Conservation (phyloP, 2,797 vertebrate species). For the Macropodus opercularis region DNA sequence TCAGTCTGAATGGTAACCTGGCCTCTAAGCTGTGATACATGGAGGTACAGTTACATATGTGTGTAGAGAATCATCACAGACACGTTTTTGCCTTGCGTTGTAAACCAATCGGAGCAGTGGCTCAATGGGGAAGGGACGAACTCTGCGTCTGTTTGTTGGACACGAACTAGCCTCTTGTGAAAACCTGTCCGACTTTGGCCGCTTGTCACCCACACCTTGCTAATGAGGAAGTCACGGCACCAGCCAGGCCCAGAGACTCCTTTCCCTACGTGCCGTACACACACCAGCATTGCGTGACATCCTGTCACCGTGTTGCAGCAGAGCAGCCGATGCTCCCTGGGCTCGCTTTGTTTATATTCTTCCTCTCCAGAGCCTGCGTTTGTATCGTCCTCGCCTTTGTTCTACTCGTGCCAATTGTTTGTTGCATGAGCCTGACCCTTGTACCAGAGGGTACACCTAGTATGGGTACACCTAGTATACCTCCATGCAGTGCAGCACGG, state of each 20-base stretch:
- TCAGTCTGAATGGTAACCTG: no score
- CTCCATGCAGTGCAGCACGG: conserved; percentile 24
- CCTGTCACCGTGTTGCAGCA: conserved; percentile 49
- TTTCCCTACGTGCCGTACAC: conserved; percentile 30
- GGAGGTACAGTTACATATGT: no score
- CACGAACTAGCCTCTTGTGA: conserved; percentile 41
- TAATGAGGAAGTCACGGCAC: conserved; percentile 52
- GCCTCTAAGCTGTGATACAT: no score
- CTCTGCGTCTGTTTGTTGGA: conserved; percentile 28
- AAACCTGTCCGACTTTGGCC: conserved; percentile 40
- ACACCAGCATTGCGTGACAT: conserved; percentile 43
- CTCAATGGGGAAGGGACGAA: no score
- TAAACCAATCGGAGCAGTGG: no score
- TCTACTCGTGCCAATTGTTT: conserved; percentile 33
- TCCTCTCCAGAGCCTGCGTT: conserved; percentile 34
- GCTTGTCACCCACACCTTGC: conserved; percentile 47
- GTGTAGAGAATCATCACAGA: neutral
- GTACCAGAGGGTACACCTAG: conserved; percentile 17
- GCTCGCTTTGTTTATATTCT: conserved; percentile 51
- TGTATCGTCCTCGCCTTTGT: conserved; percentile 43
- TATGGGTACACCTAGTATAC: no score
- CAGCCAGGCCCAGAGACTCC: conserved; percentile 32
- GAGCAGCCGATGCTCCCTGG: conserved; percentile 48
- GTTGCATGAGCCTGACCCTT: conserved; percentile 17
- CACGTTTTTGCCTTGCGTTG: no score